Conservation (phyloP, 2,888 invertebrate species). For the Chrysolina haemoptera region DNA sequence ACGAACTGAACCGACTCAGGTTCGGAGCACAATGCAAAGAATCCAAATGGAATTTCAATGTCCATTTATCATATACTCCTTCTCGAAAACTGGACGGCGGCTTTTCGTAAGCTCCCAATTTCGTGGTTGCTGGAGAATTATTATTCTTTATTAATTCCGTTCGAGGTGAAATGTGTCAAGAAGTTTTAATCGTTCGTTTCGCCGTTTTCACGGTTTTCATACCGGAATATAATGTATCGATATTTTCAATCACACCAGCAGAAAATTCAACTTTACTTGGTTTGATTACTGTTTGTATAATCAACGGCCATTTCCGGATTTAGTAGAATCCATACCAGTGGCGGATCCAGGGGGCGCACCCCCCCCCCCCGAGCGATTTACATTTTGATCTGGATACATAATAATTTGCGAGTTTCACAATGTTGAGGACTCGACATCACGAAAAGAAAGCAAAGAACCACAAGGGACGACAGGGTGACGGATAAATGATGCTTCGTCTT, state of each 20-base stretch:
- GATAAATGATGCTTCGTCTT: too few species aligned
- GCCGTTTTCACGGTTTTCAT: neutral
- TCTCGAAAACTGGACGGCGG: conserved; percentile 53
- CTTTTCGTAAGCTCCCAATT: conserved; percentile 40
- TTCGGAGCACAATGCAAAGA: conserved; percentile 66
- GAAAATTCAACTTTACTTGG: too few species aligned
- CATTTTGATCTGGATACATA: too few species aligned
- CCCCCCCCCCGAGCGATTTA: too few species aligned
- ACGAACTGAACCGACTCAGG: conserved; percentile 50
- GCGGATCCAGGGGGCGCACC: too few species aligned
- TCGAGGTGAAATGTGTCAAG: conserved; percentile 20
- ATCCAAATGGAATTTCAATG: conserved; percentile 68
- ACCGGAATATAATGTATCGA: neutral
- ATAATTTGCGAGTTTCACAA: too few species aligned
- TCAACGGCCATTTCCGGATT: too few species aligned
- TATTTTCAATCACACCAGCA: neutral
- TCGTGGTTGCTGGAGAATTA: conserved; percentile 20
- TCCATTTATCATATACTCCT: conserved; percentile 66
- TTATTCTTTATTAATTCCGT: conserved; percentile 29
- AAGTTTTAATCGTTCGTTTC: conserved; percentile 4
- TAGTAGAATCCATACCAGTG: too few species aligned
- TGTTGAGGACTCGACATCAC: too few species aligned
- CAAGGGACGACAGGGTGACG: too few species aligned
- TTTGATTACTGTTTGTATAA: too few species aligned
- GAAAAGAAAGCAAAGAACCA: too few species aligned